A percentile compares a stretch with the other conserved stretches of the same genome.
Conservation (phyloP, 2,888 invertebrate species). For the Brachylomia viminalis region DNA sequence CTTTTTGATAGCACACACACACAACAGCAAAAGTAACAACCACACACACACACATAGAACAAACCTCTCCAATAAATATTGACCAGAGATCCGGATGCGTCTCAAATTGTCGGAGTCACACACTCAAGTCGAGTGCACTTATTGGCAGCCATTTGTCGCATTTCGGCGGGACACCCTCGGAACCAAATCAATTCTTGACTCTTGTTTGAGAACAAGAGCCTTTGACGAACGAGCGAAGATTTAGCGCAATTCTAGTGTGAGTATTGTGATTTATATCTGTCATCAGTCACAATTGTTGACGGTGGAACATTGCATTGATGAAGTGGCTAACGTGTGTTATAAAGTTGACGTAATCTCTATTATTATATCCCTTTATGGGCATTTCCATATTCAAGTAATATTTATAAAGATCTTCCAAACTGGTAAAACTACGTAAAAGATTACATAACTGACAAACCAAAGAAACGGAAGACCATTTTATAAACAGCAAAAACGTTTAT, state of each 20-base stretch:
- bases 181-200: constrained; percentile 54
- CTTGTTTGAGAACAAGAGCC: constrained; percentile 63
- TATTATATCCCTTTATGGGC: neutral
- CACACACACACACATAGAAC: neutral
- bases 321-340: neutral
- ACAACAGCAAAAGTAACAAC: neutral
- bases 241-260: constrained; percentile 17
- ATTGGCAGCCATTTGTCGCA: constrained; percentile 55
- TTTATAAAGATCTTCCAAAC: neutral
- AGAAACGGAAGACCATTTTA: neutral
- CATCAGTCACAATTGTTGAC: neutral
- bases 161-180: constrained; percentile 40
- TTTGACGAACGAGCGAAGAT: constrained; percentile 59
- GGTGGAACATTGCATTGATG: neutral
- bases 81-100: constrained; percentile 6
- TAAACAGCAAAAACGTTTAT: neutral
- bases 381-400: neutral
- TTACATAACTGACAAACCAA: neutral
- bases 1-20: neutral
- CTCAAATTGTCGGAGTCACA: constrained; percentile 15
- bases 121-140: constrained; percentile 29
- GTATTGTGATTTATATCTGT: constrained; percentile 21
- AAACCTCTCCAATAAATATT: constrained; percentile 27
- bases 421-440: neutral
- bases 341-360: neutral